Conservation (phyloP, 2,888 invertebrate genomes). For the Malachius bipustulatus region DNA sequence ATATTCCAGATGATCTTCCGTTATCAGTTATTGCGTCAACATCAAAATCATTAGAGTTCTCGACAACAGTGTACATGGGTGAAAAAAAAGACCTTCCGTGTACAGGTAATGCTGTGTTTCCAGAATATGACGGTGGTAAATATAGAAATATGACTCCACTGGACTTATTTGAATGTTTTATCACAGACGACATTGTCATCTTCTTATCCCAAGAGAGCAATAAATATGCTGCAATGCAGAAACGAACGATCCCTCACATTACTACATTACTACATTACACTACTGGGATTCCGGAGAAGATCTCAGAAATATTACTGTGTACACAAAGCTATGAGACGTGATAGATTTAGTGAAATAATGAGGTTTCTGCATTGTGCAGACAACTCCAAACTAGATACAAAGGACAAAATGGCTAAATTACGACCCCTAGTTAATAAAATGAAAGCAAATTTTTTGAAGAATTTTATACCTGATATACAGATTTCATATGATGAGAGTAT, state of each 20-base stretch:
- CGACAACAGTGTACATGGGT: background rate
- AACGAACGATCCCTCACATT: constrained; percentile 8
- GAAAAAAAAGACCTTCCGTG: too few species aligned
- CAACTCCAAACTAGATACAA: constrained; percentile 14
- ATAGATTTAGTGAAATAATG: constrained; percentile 17
- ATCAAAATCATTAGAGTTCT: background rate
- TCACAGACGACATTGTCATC: constrained; percentile 9
- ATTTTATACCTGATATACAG: constrained; percentile 18
- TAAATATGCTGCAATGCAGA: constrained; percentile 10
- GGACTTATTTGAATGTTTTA: constrained; percentile 8
- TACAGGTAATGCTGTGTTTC: constrained; percentile 11
- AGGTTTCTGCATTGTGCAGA: constrained; percentile 17
- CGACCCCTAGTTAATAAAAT: constrained; percentile 18
- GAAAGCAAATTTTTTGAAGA: constrained; percentile 13
- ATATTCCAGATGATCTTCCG: constrained; percentile 13
- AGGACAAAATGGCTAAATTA: constrained; percentile 23
- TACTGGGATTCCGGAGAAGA: constrained; percentile 16
- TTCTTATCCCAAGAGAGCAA: constrained; percentile 7
- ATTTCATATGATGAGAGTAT: constrained; percentile 25
- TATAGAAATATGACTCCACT: constrained; percentile 10
- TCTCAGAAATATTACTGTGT: constrained; percentile 14
- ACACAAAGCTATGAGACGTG: constrained; percentile 16
- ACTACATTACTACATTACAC: constrained; percentile 13
- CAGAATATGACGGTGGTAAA: constrained; percentile 9
- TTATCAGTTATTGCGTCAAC: constrained; percentile 7